A percentile compares a stretch with the other conserved stretches of the same genome.
Evolutionary conservation across 2,797 vertebrate species (phyloP).

Genomic region (Pseudomugil tenellus): DNA sequence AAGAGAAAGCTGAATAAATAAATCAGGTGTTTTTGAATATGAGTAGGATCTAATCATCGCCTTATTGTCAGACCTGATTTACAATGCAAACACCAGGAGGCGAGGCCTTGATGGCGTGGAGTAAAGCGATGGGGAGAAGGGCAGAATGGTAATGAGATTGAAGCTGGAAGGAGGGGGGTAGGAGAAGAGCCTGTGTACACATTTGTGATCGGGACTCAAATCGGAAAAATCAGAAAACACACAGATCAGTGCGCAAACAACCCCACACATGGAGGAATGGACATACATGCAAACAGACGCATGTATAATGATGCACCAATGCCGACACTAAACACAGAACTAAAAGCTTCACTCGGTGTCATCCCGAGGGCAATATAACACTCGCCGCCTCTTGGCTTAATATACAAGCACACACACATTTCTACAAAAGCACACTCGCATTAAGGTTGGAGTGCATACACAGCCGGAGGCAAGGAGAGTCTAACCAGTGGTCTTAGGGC

Average conservation of each 20-base stretch:
- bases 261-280: slow-evolving; percentile 34
- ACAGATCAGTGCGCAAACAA: slow-evolving; percentile 54
- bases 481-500: slow-evolving; percentile 69
- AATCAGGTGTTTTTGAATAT: slow-evolving; percentile 80
- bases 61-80: slow-evolving; percentile 80
- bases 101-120: slow-evolving; percentile 68
- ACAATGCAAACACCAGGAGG: slow-evolving; percentile 75
- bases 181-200: slow-evolving; percentile 49
- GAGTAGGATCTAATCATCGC: slow-evolving; percentile 79
- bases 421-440: slow-evolving; percentile 24
- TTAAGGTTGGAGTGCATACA: slow-evolving; percentile 55
- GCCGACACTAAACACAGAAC: slow-evolving; percentile 56
- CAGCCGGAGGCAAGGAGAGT: slow-evolving; percentile 70
- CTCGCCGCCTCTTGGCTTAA: slow-evolving; percentile 12
- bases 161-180: slow-evolving; percentile 11
- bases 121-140: slow-evolving; percentile 66
- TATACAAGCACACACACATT: slow-evolving; percentile 24
- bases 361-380: slow-evolving; percentile 59
- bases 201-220: slow-evolving; percentile 54
- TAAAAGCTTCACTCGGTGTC: slow-evolving; percentile 58
- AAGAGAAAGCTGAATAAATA: slow-evolving; percentile 79
- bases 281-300: slow-evolving; percentile 63
- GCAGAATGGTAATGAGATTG: slow-evolving; percentile 73
- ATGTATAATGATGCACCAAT: slow-evolving; percentile 55
- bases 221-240: slow-evolving; percentile 53